Evolutionary conservation across 2,888 invertebrate genomes (phyloP).

Genomic region (Ophion ellenae): DNA sequence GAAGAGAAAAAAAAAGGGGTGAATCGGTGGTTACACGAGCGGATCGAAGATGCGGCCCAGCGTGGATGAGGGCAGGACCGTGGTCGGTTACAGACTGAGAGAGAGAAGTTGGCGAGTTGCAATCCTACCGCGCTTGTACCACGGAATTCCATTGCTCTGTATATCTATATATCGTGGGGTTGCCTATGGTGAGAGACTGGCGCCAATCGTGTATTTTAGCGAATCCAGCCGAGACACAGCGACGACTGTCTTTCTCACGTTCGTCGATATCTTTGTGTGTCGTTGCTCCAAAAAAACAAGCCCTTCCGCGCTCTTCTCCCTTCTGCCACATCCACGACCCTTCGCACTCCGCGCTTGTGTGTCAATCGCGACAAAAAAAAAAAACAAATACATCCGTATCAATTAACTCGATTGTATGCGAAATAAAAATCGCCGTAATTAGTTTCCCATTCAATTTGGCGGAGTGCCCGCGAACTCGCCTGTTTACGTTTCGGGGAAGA

Average conservation of each 20-base stretch:
- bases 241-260: constrained; percentile 27
- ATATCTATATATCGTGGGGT: neutral
- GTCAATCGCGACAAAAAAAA: neutral
- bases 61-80: constrained; percentile 60
- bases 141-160: constrained; percentile 41
- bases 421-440: neutral
- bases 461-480: too few relatives aligned
- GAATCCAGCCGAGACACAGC: constrained; percentile 70
- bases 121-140: constrained; percentile 17
- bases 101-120: constrained; percentile 50
- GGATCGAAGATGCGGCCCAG: constrained; percentile 35
- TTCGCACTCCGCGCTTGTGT: neutral
- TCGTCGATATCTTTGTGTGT: constrained; percentile 19
- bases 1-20: neutral
- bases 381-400: neutral
- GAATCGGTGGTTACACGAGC: constrained; percentile 14
- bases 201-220: constrained; percentile 71
- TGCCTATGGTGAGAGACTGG: constrained; percentile 56
- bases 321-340: neutral
- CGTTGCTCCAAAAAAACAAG: constrained; percentile 13
- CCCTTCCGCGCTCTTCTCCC: neutral
- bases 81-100: constrained; percentile 75
- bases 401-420: neutral
- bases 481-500: too few relatives aligned
- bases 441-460: too few relatives aligned